Percentiles rank a stretch among this genome's conserved stretches.
phyloP scores from a whole-genome alignment of 2,113 vertebrate genomes.

The Hystrix brachyura region DNA sequence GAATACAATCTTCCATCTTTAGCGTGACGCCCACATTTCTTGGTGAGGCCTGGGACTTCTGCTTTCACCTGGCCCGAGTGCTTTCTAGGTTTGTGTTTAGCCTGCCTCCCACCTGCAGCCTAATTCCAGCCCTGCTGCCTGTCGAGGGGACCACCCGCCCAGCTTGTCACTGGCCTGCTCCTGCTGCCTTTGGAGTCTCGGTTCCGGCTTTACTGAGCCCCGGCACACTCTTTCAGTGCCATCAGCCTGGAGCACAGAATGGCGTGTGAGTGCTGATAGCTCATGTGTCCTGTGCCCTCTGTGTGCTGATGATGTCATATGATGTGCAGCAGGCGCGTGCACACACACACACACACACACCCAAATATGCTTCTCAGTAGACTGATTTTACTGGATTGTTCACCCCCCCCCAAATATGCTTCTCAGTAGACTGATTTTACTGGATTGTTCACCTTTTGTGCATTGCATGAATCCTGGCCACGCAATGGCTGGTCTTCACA shows the following conservation, averaged over 20 bases:
- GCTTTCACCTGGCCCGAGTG: too few relatives aligned
- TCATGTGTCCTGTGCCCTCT: fast-evolving
- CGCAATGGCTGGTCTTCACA: neutral
- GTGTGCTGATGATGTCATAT: neutral
- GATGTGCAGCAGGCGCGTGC: fast-evolving
- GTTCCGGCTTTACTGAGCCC: neutral
- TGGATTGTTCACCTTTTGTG: neutral
- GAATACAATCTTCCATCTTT: neutral
- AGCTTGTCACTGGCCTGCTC: neutral
- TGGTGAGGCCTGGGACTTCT: neutral
- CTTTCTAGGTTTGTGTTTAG: neutral
- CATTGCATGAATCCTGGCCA: neutral
- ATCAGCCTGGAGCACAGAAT: fast-evolving
- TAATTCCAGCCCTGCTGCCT: neutral
- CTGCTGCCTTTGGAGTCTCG: neutral
- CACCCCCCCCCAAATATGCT: neutral
- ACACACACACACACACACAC: neutral
- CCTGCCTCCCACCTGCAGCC: neutral
- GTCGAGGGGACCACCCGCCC: neutral
- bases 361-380: neutral
- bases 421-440: neutral
- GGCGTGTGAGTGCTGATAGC: neutral
- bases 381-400: neutral
- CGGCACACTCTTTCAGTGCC: fast-evolving
- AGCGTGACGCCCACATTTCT: neutral